Conservation (phyloP, 92 coral and sea anemone genomes). For the Bergia puertoricense region DNA sequence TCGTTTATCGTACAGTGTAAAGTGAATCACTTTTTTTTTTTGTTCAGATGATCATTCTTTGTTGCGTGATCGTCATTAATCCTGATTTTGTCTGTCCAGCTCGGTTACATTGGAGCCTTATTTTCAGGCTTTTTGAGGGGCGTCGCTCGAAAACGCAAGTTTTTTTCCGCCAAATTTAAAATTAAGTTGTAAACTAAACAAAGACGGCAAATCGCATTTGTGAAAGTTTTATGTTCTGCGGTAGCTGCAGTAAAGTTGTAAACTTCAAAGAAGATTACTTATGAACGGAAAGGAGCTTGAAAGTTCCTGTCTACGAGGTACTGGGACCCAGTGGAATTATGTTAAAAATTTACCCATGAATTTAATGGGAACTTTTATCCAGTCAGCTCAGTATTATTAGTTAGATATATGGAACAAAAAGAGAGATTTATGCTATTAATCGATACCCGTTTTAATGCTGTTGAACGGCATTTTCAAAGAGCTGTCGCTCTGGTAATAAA, state of each 20-base stretch:
- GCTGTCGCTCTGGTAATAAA: slow-evolving; percentile 34
- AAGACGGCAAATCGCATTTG: not conserved
- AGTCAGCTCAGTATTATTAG: not conserved
- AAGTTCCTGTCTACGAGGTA: not conserved
- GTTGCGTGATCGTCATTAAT: not conserved
- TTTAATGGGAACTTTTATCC: slow-evolving; percentile 1
- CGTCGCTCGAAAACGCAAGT: no score
- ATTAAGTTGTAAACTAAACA: no score
- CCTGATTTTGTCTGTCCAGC: not conserved
- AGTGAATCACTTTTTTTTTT: no score
- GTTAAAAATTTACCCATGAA: not conserved
- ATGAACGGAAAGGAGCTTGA: not conserved
- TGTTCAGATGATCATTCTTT: not conserved
- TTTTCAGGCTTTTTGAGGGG: no score
- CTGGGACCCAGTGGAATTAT: not conserved
- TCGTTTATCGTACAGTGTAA: not conserved
- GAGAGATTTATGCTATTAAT: slow-evolving; percentile 10
- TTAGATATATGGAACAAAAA: slow-evolving; percentile 23
- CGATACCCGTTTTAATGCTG: slow-evolving; percentile 30
- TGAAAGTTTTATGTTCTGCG: not conserved
- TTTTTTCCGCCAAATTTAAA: not conserved
- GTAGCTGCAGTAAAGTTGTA: slow-evolving; percentile 4
- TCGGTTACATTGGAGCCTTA: not conserved
- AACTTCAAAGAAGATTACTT: not conserved
- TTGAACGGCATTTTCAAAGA: slow-evolving; percentile 40